Base-by-base conservation (phyloP, 2,797 vertebrate genomes). In the Cynopterus sphinx region DNA sequence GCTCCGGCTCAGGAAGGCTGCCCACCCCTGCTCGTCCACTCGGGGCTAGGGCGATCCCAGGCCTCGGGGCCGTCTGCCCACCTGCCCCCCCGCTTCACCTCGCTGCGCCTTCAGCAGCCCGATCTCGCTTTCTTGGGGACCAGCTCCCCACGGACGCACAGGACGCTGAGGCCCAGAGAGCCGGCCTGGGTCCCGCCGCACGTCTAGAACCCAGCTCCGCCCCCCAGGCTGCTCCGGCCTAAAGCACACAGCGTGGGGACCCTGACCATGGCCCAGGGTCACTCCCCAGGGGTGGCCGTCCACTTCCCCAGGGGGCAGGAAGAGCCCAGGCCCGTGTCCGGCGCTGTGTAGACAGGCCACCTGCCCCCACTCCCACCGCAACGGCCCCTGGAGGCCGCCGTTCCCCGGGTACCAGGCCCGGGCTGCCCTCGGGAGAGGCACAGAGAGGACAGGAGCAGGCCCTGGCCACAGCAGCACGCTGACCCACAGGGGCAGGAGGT, bases 41-140 rank as follows among this genome's bases (percentile, higher is more conserved):
- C 9, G 1, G 0, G 0, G 49, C 41, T 26, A 2, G 8, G 41
- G n/a, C 24, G 4, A 1, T 9, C 21, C 39, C 46, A 9, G 6
- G 9, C 4, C 13, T 53, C 36, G 9, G 2, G 46, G 33, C 22
- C 71, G 5, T 13, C 63, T 39, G 21, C 74, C 68, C 90, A 7
- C 33, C 41, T 21, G 0, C 3, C 55, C 15, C 33, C 10, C 28
- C 11, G 26, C n/a, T 33, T 33, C 26, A 0, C 43, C 53, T 26
- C n/a, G 39, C 9, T 0, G 2, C n/a, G 77, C 19, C 68, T 9
- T 19, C 9, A 31, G 57, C 39, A 17, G 57, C 51, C 3, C 4
- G n/a, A 43, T 10, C 39, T 7, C n/a, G 0, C 4, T 24, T 8
- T 41, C 65, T 39, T 10, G 36, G n/a, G 51, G 46, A 5, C 13